Evolutionary conservation across 2,113 vertebrate genomes (phyloP), one percentile per base, ranked within the genome.

Genomic region (Xenopus laevis): DNA sequence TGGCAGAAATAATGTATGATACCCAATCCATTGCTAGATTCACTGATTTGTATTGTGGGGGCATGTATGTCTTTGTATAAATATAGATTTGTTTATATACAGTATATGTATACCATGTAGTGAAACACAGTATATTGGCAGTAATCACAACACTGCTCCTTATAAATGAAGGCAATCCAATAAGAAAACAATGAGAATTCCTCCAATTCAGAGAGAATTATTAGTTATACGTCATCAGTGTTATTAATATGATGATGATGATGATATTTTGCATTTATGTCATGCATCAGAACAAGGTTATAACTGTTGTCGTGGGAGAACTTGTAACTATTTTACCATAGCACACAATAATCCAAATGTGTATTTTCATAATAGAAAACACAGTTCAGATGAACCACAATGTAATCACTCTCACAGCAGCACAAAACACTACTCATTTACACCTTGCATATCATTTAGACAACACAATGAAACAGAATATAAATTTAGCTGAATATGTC

Each of bases 381-480:
- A 77, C 69, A 69, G 62, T 70, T 59, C 67, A 70, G 62, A 77
- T 70, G 74, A 77, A 77, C 73, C 74, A 64, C 67, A 77, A 77
- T 77, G 66, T 77, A 77, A 77, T 77, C 74, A 64, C 60, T 55
- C 30, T 70, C 15, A 45, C 33, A 33, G 62, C 74, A 64, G 60
- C 67, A 77, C 74, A 77, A 63, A 76, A 77, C 63, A 20, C 50
- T 70, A 60, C 68, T 77, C 58, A 77, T 77, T 77, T 70, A 77
- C 74, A 77, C 74, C 74, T 77, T 64, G 67, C 74, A 77, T 50
- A 77, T 77, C 69, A 77, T 77, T 77, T 69, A 70, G 67, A 69
- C 47, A 63, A 70, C 55, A 77, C 74, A 77, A 77, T 77, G 58
- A 50, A 64, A 77, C 74, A 40, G 70, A 77, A 77, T 77, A 70